Evolutionary conservation across 2,113 vertebrate species (phyloP), one percentile per base, ranked within the genome.

Genomic region (Caranx melampygus): DNA sequence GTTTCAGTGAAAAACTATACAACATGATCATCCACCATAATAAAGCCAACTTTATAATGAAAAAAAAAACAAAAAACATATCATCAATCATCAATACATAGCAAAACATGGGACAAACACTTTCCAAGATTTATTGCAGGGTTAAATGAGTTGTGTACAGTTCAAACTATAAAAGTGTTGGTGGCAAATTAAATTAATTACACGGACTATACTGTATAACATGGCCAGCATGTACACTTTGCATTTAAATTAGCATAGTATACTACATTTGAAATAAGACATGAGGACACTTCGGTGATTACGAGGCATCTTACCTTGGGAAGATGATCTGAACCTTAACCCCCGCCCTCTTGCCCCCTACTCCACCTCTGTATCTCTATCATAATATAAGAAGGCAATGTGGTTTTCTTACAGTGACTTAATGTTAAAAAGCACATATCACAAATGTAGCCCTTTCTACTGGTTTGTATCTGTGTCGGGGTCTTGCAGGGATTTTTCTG

Each of bases 151-250:
- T 20, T 64, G 69, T 88, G 71, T 85, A 69, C 70, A 75, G 40
- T 68, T 85, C 16, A 69, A 85, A 72, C 70, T 72, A 72, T 10
- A 49, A 69, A 72, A 72, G 70, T 83, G 73, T 83, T 82, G 20
- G 57, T 87, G 85, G 60, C 75, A 86, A 88, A 66, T 87, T 90
- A 89, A 90, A 84, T 91, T 83, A 91, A 85, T 79, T 58, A 76
- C 71, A 82, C 66, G 37, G 55, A 87, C 42, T 82, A 73, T 14
- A 78, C 52, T 52, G 62, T 62, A 80, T 72, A 55, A 92, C 94
- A 94, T 92, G 92, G 81, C 94, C 94, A 93, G 93, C 94, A 94
- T 93, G 94, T 92, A 81, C 60, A 85, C 83, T 64, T 82, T 34
- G 34, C 44, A 57, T 87, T 90, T 85, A 90, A 90, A 88, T 93